These are phyloP conservation scores for Nymphalis c-album DNA, from an alignment of 2,888 invertebrate genomes.

Conservation along the genomic window DNA sequence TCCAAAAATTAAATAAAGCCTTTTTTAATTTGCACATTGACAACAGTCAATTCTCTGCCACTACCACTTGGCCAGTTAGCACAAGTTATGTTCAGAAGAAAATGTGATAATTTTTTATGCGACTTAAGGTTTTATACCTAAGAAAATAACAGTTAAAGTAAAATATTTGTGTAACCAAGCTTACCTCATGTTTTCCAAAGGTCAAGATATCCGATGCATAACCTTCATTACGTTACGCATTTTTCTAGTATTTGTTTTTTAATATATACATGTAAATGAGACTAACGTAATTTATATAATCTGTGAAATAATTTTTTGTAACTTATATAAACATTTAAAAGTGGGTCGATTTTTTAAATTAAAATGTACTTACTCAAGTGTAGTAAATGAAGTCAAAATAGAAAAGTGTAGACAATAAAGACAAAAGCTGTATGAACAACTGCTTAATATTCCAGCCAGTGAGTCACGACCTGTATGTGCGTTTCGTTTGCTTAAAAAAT, in stretches of 20 bases:
- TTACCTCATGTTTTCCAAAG: background rate
- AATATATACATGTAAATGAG: background rate
- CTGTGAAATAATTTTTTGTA: too few species aligned
- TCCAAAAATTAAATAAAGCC: too few species aligned
- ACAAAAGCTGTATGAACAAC: slow-evolving; percentile 44
- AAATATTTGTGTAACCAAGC: background rate
- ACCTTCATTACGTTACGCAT: background rate
- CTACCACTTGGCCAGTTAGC: too few species aligned
- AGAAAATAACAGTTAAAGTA: background rate
- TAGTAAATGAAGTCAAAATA: background rate
- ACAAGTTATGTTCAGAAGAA: too few species aligned
- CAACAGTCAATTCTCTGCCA: too few species aligned
- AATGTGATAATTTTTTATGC: too few species aligned
- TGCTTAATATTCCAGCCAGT: slow-evolving; percentile 47
- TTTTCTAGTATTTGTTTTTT: background rate
- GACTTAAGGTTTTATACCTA: too few species aligned
- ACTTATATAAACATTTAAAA: background rate
- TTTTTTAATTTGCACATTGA: too few species aligned
- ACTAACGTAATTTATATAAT: too few species aligned
- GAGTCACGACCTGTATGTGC: slow-evolving; percentile 37
- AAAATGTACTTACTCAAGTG: too few species aligned
- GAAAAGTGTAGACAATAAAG: slow-evolving; percentile 36
- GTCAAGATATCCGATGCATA: background rate
- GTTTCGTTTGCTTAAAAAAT: slow-evolving; percentile 25
- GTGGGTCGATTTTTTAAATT: too few species aligned